phyloP scores from a whole-genome alignment of 2,797 vertebrate genomes.

The Epinephelus malabaricus region DNA sequence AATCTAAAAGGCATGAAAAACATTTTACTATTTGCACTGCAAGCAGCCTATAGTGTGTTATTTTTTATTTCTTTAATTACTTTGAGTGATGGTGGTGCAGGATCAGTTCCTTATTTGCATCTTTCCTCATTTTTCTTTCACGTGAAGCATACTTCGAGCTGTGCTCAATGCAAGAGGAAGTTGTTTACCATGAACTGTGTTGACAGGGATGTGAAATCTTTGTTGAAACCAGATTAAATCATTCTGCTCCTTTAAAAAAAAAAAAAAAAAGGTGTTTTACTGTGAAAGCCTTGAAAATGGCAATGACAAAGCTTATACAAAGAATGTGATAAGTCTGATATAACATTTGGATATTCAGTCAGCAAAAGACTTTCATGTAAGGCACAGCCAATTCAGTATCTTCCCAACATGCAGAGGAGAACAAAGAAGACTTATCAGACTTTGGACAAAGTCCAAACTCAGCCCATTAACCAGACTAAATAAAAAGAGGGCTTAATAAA shows the following conservation, averaged over 20 bases:
- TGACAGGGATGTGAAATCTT: background rate
- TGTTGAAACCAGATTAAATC: conserved; percentile 6
- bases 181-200: background rate
- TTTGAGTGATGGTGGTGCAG: background rate
- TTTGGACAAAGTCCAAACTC: conserved; percentile 44
- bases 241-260: conserved; percentile 1
- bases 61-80: background rate
- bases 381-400: conserved; percentile 23
- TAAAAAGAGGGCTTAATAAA: conserved; percentile 44
- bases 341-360: conserved; percentile 28
- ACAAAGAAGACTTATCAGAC: conserved; percentile 45
- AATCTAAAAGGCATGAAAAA: background rate
- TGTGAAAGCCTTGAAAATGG: conserved; percentile 2
- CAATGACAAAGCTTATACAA: background rate
- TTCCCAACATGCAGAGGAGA: conserved; percentile 20
- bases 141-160: background rate
- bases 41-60: background rate
- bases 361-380: conserved; percentile 22
- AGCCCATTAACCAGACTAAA: conserved; percentile 53
- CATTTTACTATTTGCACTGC: background rate
- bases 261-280: conserved; percentile 2
- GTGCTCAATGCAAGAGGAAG: background rate
- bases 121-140: background rate
- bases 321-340: conserved; percentile 28
- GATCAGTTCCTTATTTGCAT: conserved; percentile 6